These are phyloP conservation scores for Lampropteryx suffumata DNA, from an alignment of 2,888 invertebrate genomes.

Conservation along the genomic window DNA sequence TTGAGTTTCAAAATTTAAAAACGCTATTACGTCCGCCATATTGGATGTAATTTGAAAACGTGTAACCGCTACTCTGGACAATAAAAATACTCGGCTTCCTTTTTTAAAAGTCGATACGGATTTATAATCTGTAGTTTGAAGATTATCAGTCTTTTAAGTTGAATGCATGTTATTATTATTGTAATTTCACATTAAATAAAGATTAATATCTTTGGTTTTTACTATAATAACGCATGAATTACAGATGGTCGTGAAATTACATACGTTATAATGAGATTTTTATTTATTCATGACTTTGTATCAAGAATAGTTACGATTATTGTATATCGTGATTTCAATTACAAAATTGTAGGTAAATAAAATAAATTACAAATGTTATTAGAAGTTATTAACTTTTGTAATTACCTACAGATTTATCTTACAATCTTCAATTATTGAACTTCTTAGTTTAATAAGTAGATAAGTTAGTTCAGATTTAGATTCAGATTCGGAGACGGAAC, in stretches of 20 bases:
- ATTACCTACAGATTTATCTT: too few species aligned
- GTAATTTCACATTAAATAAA: slow-evolving; percentile 62
- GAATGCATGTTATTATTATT: slow-evolving; percentile 35
- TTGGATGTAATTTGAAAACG: slow-evolving; percentile 65
- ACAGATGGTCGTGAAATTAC: slow-evolving; percentile 45
- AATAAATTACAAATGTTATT: not conserved
- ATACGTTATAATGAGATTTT: slow-evolving; percentile 57
- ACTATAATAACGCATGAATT: slow-evolving; percentile 41
- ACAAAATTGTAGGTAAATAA: slow-evolving; percentile 36
- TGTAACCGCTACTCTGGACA: slow-evolving; percentile 59
- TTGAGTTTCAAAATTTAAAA: slow-evolving; percentile 74
- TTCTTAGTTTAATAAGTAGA: too few species aligned
- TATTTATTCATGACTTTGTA: slow-evolving; percentile 68
- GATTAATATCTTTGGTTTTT: slow-evolving; percentile 55
- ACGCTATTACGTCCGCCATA: slow-evolving; percentile 63
- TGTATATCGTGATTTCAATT: slow-evolving; percentile 73
- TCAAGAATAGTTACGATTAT: slow-evolving; percentile 36
- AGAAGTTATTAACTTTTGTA: too few species aligned
- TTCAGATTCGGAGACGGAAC: too few species aligned
- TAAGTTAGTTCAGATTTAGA: too few species aligned
- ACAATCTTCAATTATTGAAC: too few species aligned
- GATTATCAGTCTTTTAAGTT: slow-evolving; percentile 41
- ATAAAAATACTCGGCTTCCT: slow-evolving; percentile 53
- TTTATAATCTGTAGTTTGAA: slow-evolving; percentile 44
- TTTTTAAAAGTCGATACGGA: slow-evolving; percentile 42